Conservation (phyloP, 2,797 vertebrate species). For the Arnoldichthys spilopterus region DNA sequence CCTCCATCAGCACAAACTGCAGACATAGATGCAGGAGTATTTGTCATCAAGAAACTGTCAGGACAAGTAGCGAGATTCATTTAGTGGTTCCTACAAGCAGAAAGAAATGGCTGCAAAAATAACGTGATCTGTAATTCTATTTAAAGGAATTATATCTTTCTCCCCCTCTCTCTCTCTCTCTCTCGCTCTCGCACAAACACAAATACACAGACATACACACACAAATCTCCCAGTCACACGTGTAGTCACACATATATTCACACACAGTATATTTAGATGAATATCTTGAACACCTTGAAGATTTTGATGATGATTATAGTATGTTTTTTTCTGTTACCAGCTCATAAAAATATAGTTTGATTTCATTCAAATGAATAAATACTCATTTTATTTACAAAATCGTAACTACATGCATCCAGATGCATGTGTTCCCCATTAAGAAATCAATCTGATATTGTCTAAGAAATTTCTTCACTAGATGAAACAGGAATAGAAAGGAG, state of each 20-base stretch:
- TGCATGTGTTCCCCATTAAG: not conserved
- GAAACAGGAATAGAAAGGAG: constrained; percentile 15
- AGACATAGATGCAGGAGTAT: not conserved
- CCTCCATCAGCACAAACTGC: not conserved
- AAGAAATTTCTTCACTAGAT: constrained; percentile 14
- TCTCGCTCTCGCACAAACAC: not conserved
- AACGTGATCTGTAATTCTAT: constrained; percentile 7
- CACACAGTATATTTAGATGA: not conserved
- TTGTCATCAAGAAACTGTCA: not conserved
- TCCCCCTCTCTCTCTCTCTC: not conserved
- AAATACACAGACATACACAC: too few species aligned
- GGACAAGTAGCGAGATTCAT: not conserved
- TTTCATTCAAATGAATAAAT: too few species aligned
- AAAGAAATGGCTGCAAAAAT: not conserved
- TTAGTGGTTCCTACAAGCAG: not conserved
- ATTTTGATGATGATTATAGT: not conserved
- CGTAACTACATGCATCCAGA: not conserved
- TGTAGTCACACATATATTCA: not conserved
- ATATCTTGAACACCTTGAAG: not conserved
- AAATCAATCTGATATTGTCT: not conserved
- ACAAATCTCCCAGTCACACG: too few species aligned
- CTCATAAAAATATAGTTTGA: too few species aligned
- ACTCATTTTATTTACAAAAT: constrained; percentile 2
- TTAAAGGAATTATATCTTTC: not conserved
- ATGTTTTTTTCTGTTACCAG: not conserved